Evolutionary conservation across 2,888 invertebrate species (phyloP).

Genomic region (Xanthorhoe spadicearia): DNA sequence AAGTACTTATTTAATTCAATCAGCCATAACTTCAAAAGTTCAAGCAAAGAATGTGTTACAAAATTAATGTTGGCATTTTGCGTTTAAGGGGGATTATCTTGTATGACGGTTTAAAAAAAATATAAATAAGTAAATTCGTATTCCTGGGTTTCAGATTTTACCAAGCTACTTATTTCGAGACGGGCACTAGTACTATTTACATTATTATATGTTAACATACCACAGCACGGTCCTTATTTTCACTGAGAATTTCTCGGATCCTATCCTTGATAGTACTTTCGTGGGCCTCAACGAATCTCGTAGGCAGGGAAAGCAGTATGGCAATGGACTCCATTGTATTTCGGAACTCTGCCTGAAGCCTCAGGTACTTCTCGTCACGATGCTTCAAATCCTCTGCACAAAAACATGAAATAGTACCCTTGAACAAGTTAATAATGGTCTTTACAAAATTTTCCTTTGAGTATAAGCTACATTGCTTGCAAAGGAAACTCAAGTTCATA

Average conservation of each 20-base stretch:
- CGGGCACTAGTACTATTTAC: no score
- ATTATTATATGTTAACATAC: constrained; percentile 83
- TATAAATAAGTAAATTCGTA: neutral
- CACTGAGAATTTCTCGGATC: constrained; percentile 89
- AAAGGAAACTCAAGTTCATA: neutral
- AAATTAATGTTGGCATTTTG: no score
- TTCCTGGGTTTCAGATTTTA: no score
- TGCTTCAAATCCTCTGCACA: constrained; percentile 87
- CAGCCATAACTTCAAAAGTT: no score
- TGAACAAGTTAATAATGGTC: neutral
- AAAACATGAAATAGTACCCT: neutral
- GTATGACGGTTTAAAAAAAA: no score
- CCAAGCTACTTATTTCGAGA: no score
- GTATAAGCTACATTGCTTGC: neutral
- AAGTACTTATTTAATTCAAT: no score
- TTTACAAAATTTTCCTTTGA: neutral
- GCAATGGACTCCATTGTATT: constrained; percentile 89
- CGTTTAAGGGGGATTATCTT: no score
- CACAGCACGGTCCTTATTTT: constrained; percentile 90
- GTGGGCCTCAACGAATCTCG: constrained; percentile 90
- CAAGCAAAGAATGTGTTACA: no score
- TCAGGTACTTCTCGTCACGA: constrained; percentile 88
- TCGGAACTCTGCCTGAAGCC: constrained; percentile 87
- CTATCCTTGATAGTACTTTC: constrained; percentile 92
- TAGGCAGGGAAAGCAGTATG: constrained; percentile 88